Base-by-base conservation (phyloP, 2,113 vertebrate species). In the Lutjanus erythropterus region DNA sequence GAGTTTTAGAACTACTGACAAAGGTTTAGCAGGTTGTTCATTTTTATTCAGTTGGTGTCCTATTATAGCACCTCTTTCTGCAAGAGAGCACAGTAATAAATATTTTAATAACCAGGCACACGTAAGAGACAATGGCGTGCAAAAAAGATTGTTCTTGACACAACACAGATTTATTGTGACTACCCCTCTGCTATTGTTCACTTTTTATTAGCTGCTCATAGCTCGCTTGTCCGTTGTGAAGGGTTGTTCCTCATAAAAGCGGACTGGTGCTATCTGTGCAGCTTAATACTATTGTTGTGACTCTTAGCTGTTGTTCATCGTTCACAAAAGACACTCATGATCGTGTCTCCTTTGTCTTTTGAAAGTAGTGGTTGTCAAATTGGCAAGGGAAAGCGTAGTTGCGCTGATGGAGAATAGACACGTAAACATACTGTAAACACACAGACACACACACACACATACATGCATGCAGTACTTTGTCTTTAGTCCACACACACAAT, bases 171-270 rank as follows among this genome's bases (percentile, higher is more conserved):
- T 84, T 76, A 75, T 44, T 19, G 25, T 50, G 79, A 88, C 75
- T 64, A 50, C 37, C 29, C 62, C 59, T 87, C 37, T 50, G 73
- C 65, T 37, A 27, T 69, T 88, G 78, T 85, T 83, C 72, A 53
- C 35, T 74, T 83, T 83, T 73, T 80, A 86, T 89, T 80, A 89
- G 53, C 71, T 80, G 44, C 53, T 83, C 52, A 59, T 60, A 16
- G 71, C 67, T 16, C 14, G 29, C 53, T n/a, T 67, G 79, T 64
- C 56, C 53, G 27, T 49, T 53, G 62, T 68, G 65, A 71, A 47
- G 53, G 19, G 59, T 33, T 66, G 25, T 55, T 79, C 31, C 37
- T 85, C 58, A 80, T 80, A 19, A 59, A 84, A 58, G 29, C 6
- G 21, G 61, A 65, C 67, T 58, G 44, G 50, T 62, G 65, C 37